Evolutionary conservation across 2,888 invertebrate genomes (phyloP).

Genomic region (Pomacea canaliculata): DNA sequence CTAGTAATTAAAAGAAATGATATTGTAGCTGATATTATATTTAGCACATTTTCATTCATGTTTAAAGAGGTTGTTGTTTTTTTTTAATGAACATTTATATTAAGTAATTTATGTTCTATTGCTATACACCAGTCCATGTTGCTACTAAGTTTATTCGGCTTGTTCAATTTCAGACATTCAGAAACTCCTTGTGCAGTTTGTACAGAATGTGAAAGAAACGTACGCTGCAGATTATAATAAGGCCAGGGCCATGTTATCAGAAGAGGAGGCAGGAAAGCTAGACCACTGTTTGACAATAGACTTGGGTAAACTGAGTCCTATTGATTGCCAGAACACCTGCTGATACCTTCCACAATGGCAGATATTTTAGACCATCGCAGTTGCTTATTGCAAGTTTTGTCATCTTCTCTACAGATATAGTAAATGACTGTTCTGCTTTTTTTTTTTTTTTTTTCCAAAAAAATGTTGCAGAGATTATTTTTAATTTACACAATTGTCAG

Average conservation of each 20-base stretch:
- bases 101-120: too few species aligned
- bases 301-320: conserved; percentile 11
- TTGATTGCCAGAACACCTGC: not conserved
- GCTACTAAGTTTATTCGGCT: not conserved
- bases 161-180: conserved; percentile 48
- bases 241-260: conserved; percentile 37
- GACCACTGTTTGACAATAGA: conserved; percentile 44
- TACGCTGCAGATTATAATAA: conserved; percentile 48
- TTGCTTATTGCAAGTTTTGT: too few species aligned
- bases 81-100: too few species aligned
- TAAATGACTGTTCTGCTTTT: too few species aligned
- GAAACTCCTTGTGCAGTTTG: conserved; percentile 48
- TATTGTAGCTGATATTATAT: not conserved
- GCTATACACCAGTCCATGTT: too few species aligned
- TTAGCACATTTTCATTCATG: not conserved
- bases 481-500: too few species aligned
- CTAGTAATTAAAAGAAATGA: not conserved
- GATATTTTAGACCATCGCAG: too few species aligned
- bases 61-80: too few species aligned
- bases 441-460: too few species aligned
- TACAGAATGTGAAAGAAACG: conserved; percentile 48
- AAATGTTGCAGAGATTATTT: too few species aligned
- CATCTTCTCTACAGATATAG: too few species aligned
- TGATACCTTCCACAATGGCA: not conserved
- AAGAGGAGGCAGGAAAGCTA: conserved; percentile 45